Percentiles rank a stretch among this genome's conserved stretches.
Evolutionary conservation across 2,113 vertebrate genomes (phyloP).

Genomic region (Chamaetylas fuelleborni): DNA sequence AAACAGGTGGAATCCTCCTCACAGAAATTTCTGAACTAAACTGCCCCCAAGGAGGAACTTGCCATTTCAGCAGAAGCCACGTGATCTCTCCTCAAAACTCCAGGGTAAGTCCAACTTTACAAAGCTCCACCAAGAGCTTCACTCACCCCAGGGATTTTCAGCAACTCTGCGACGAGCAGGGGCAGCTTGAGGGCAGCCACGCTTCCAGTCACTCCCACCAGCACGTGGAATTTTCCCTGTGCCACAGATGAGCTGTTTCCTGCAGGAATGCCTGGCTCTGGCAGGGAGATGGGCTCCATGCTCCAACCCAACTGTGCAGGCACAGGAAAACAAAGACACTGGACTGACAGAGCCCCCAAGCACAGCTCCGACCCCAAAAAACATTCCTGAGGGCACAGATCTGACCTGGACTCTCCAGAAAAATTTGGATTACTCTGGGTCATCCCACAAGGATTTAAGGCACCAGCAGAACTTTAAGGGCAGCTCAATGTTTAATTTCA

Average conservation of each 20-base stretch:
- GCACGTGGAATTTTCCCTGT: constrained; percentile 47
- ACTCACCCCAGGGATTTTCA: constrained; percentile 85
- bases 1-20: neutral
- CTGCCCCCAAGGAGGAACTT: neutral
- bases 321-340: neutral
- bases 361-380: neutral
- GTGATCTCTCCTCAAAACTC: neutral
- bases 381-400: accelerated
- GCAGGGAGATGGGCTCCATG: neutral
- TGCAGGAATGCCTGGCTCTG: neutral
- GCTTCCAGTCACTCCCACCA: constrained; percentile 91
- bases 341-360: accelerated
- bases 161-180: constrained; percentile 76
- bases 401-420: neutral
- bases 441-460: neutral
- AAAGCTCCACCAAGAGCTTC: neutral
- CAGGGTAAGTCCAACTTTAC: neutral
- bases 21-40: neutral
- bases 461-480: neutral
- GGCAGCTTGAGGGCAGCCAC: constrained; percentile 92
- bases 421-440: neutral
- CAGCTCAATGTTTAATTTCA: neutral
- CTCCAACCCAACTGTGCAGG: neutral
- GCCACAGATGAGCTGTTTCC: neutral
- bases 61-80: neutral